Conservation (phyloP, 2,113 vertebrate species). For the Platanista minor region DNA sequence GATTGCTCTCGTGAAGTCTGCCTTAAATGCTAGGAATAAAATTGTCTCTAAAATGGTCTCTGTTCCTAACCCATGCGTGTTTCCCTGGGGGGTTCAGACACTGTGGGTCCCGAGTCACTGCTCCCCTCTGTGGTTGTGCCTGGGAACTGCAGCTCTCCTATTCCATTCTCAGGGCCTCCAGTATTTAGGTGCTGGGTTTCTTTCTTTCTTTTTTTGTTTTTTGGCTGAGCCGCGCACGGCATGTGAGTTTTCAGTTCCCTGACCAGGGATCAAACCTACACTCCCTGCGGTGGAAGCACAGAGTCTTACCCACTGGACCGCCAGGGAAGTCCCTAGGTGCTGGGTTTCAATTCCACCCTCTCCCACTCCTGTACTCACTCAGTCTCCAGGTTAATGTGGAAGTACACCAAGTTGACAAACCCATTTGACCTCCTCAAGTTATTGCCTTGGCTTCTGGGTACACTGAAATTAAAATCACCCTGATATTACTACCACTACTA, state of each 20-base stretch:
- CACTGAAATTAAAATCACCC: neutral
- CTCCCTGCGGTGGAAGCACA: neutral
- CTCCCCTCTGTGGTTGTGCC: neutral
- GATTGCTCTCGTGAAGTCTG: neutral
- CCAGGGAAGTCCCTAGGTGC: accelerated
- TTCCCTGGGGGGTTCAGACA: neutral
- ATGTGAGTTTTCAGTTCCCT: neutral
- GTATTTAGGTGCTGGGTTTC: accelerated
- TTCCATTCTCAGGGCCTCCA: neutral
- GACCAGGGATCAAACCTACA: neutral
- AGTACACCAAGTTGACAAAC: neutral
- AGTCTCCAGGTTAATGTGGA: neutral
- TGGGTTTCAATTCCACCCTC: neutral
- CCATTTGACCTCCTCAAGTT: neutral
- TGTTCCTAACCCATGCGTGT: neutral
- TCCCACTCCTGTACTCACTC: neutral
- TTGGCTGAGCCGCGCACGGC: accelerated
- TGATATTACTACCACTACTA: too few species aligned
- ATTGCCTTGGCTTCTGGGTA: neutral
- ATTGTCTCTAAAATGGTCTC: neutral
- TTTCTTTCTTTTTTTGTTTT: neutral
- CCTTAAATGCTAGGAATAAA: neutral
- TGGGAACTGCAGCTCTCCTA: neutral
- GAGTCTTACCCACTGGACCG: neutral
- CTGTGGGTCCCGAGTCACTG: neutral